Conservation (phyloP, 2,113 vertebrate species). For the Prinia subflava region DNA sequence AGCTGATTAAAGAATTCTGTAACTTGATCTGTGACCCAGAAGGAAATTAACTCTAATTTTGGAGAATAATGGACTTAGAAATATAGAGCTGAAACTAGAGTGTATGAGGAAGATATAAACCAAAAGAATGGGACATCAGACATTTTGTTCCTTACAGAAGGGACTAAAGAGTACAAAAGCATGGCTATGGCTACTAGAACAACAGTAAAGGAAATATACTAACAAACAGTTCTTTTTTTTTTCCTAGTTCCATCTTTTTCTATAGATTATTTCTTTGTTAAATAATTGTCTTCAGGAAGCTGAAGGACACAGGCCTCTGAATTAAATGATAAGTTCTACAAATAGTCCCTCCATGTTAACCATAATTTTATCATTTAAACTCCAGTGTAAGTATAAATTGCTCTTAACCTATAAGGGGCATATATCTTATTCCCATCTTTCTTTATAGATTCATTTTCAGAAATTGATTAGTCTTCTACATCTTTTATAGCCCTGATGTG, state of each 20-base stretch:
- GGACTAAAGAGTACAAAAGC: background rate
- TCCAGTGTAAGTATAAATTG: background rate
- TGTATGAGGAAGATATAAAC: background rate
- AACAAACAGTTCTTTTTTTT: background rate
- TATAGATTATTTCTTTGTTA: background rate
- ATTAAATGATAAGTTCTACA: background rate
- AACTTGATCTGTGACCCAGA: background rate
- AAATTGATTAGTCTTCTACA: background rate
- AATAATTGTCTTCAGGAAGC: background rate
- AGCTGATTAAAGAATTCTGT: background rate
- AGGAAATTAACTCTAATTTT: background rate
- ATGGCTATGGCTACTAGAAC: background rate
- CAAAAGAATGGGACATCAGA: background rate
- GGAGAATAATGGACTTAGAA: background rate
- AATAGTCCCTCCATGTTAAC: background rate
- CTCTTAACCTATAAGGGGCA: background rate
- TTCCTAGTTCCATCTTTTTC: background rate
- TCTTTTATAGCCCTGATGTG: background rate
- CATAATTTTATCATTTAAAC: background rate
- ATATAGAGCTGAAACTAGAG: background rate
- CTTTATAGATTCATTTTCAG: background rate
- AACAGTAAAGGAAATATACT: background rate
- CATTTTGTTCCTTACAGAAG: background rate
- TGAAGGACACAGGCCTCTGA: background rate
- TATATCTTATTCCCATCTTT: background rate